A percentile compares a stretch with the other conserved stretches of the same genome.
phyloP scores from a whole-genome alignment of 2,797 vertebrate genomes.

The Gymnothorax reevesii region DNA sequence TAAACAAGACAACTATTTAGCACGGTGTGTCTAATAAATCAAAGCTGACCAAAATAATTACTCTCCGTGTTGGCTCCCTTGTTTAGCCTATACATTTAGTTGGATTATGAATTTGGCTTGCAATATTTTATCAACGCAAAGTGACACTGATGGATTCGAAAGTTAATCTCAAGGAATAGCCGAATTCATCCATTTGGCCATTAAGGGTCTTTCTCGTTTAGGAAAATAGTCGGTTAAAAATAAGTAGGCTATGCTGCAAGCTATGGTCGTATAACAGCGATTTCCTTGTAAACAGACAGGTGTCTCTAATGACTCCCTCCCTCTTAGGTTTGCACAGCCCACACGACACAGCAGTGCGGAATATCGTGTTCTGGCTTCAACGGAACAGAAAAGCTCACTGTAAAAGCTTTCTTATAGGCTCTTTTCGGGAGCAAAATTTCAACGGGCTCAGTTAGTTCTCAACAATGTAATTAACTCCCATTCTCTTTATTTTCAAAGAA shows the following conservation, averaged over 20 bases:
- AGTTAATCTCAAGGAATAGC: background rate
- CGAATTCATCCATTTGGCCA: background rate
- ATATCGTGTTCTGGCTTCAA: conserved; percentile 72
- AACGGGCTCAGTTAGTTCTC: background rate
- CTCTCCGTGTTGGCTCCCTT: no score
- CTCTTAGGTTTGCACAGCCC: conserved; percentile 79
- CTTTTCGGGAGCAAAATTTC: conserved; percentile 69
- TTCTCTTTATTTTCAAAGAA: conserved; percentile 63
- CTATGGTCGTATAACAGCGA: conserved; percentile 37
- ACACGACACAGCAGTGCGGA: conserved; percentile 84
- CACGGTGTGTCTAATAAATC: no score
- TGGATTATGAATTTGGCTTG: background rate
- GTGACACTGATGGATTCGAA: background rate
- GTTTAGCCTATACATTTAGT: background rate
- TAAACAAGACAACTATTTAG: no score
- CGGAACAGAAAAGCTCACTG: conserved; percentile 81
- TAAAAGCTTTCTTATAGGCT: conserved; percentile 61
- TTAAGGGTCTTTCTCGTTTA: background rate
- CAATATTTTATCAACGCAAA: background rate
- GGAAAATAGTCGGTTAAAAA: conserved; percentile 4
- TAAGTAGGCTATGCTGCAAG: conserved; percentile 13
- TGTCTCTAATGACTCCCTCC: conserved; percentile 73
- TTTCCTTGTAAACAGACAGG: conserved; percentile 70
- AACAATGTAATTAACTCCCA: conserved; percentile 24
- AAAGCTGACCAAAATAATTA: no score